Percentiles rank a stretch among this genome's conserved stretches.
These are phyloP conservation scores for Drosophila rufa DNA, from an alignment of 1,140 invertebrate species.

Conservation along the genomic window DNA sequence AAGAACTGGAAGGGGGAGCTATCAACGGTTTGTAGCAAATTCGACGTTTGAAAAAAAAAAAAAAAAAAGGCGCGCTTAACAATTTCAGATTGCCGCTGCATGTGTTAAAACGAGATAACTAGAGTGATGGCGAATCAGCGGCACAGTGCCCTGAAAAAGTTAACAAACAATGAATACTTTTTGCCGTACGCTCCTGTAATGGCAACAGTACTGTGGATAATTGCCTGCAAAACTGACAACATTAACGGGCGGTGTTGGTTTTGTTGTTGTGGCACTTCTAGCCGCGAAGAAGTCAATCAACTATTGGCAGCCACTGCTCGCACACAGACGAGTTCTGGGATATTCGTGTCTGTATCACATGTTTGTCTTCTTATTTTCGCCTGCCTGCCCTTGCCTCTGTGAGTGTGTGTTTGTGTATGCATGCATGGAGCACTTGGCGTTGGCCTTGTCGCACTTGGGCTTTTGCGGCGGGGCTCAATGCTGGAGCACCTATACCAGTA, in stretches of 20 bases:
- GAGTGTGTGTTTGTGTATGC: slow-evolving; percentile 37
- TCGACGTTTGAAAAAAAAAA: slow-evolving; percentile 27
- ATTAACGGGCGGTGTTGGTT: slow-evolving; percentile 39
- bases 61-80: slow-evolving; percentile 72
- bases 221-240: slow-evolving; percentile 57
- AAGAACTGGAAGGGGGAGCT: slow-evolving; percentile 8
- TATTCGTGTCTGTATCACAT: slow-evolving; percentile 83
- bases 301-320: slow-evolving; percentile 67
- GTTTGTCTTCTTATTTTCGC: slow-evolving; percentile 84
- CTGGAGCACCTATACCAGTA: slow-evolving; percentile 69
- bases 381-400: slow-evolving; percentile 47
- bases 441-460: slow-evolving; percentile 83
- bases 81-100: slow-evolving; percentile 29
- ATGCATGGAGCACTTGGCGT: slow-evolving; percentile 71
- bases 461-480: slow-evolving; percentile 49
- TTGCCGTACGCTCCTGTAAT: slow-evolving; percentile 41
- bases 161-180: slow-evolving; percentile 35
- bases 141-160: slow-evolving; percentile 64
- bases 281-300: slow-evolving; percentile 78
- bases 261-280: slow-evolving; percentile 17
- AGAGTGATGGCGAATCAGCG: slow-evolving; percentile 41
- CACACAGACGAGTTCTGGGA: slow-evolving; percentile 37
- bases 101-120: slow-evolving; percentile 77
- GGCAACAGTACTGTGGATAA: slow-evolving; percentile 46
- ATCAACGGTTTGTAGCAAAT: slow-evolving; percentile 19